Base-by-base conservation (phyloP, 2,888 invertebrate species). In the Phalera bucephala region DNA sequence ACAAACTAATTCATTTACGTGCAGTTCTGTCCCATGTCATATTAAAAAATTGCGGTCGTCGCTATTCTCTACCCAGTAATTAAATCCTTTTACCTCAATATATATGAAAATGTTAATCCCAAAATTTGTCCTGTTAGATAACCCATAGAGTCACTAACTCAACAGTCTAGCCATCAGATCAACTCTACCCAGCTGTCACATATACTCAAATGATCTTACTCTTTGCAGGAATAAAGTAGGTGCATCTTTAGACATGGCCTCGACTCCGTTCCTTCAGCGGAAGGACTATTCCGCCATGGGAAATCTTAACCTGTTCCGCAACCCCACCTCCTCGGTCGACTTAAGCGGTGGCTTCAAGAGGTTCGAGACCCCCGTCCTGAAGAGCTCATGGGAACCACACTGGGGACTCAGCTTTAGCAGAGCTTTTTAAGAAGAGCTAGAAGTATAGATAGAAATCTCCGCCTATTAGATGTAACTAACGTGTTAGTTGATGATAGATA, bases 281-380 rank as follows among this genome's bases (percentile, higher is more conserved):
- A 62, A 48, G 5, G 61, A 65, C 36, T 61, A 49, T 33, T 48
- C 52, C 1, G 44, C 45, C 9, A 44, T 42, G 39, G 57, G 58
- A 2, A 49, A 57, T 17, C 23, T 55, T 13, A 61, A 61, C 36
- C 11, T 56, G 4, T 58, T 56, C 42, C 40, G 37, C 0, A 42
- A 14, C 7, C 51, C 45, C 3, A 28, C 36, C 19, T 31, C 45
- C 7, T 45, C 53, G 0, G 19, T 54, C 4, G 56, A 65, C 40
- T 45, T 56, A 22, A 55, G 32, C 27, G 51, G 36, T 3, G 51
- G 52, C 2, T 46, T 52, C 12, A 56, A 45, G 36, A 48, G 43
- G 12, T 45, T 52, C 10, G 50, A 52, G 0, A 52, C 56, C 2
- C 63, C 62, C 0, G 25, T 22, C 26, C 38, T 59, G 11, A 53